A percentile compares a stretch with the other conserved stretches of the same genome.
phyloP scores from a whole-genome alignment of 1,140 invertebrate species.

The Drosophila arizonae region DNA sequence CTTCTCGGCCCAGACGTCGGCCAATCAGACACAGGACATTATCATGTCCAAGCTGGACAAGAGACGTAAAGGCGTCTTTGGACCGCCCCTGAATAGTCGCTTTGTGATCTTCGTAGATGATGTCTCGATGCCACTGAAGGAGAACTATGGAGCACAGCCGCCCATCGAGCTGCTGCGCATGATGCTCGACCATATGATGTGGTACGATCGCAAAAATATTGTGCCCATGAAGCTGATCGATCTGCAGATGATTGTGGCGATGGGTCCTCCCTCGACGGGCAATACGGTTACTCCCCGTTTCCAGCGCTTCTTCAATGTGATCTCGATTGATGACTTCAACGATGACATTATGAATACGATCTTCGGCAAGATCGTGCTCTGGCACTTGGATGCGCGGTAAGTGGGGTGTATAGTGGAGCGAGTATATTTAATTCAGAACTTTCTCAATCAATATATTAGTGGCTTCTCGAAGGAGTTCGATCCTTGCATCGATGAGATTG shows the following conservation, averaged over 20 bases:
- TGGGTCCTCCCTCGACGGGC: conserved; percentile 92
- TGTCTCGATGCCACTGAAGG: conserved; percentile 94
- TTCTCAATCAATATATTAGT: conserved; percentile 81
- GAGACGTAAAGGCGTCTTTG: conserved; percentile 96
- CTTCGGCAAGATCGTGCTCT: conserved; percentile 95
- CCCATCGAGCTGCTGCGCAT: conserved; percentile 95
- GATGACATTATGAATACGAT: conserved; percentile 93
- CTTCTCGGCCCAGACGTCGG: conserved; percentile 96
- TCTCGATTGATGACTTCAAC: conserved; percentile 95
- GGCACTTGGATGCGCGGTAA: conserved; percentile 95
- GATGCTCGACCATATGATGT: conserved; percentile 94
- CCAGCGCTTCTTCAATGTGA: conserved; percentile 93
- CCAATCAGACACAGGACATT: conserved; percentile 96
- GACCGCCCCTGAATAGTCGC: conserved; percentile 94
- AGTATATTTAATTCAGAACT: conserved; percentile 17
- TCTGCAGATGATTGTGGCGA: conserved; percentile 94
- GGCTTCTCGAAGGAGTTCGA: conserved; percentile 98
- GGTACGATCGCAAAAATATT: conserved; percentile 96
- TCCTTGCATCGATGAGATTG: conserved; percentile 94
- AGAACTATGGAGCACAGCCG: conserved; percentile 95
- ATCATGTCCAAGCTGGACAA: conserved; percentile 98
- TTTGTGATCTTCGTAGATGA: conserved; percentile 97
- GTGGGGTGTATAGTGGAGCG: background rate
- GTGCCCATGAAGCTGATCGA: conserved; percentile 93
- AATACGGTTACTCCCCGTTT: conserved; percentile 93